Base-by-base conservation (phyloP, 37 sponge, comb jelly and placozoan genomes). In the Haliclona indistincta region DNA sequence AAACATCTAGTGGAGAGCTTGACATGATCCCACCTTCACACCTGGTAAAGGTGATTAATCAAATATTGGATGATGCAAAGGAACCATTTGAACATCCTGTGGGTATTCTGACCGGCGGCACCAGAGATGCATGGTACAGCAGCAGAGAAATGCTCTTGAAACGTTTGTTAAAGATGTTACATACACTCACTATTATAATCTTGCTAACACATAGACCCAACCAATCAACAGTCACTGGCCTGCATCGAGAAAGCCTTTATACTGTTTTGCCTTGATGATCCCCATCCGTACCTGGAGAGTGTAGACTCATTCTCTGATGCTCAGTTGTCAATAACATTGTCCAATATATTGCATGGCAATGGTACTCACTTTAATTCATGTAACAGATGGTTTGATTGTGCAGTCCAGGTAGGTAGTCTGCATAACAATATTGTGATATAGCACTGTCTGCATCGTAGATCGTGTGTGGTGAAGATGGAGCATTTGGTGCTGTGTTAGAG, bases 311-410 rank as follows among this genome's bases (percentile, higher is more conserved):
- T n/a, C n/a, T n/a, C n/a, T n/a, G n/a, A n/a, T n/a, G n/a, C n/a
- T n/a, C n/a, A n/a, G n/a, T n/a, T n/a, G n/a, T n/a, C n/a, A n/a
- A n/a, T n/a, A n/a, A n/a, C n/a, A n/a, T 13, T 17, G 74, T 63
- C 53, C 6, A 74, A 1, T 15, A 40, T 4, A 11, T 77, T 95
- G 15, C 96, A 95, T 67, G 96, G 96, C 10, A 74, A 80, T 43
- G 96, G 96, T 3, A 64, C 61, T 40, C 2, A 71, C 7, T 37
- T 62, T 28, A 84, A 92, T 74, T 78, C 76, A 17, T 56, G 81
- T 39, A 95, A 95, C 77, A 71, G 96, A 72, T 95, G 96, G 96
- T 95, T 81, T 77, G 96, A 95, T 42, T 52, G 63, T 35, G 44
- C 85, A 1, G 54, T 87, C 15, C 92, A 94, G 85, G 89, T 91